Evolutionary conservation across 2,888 invertebrate genomes (phyloP), one percentile per base, ranked within the genome.

Genomic region (Meliscaeva auricollis): DNA sequence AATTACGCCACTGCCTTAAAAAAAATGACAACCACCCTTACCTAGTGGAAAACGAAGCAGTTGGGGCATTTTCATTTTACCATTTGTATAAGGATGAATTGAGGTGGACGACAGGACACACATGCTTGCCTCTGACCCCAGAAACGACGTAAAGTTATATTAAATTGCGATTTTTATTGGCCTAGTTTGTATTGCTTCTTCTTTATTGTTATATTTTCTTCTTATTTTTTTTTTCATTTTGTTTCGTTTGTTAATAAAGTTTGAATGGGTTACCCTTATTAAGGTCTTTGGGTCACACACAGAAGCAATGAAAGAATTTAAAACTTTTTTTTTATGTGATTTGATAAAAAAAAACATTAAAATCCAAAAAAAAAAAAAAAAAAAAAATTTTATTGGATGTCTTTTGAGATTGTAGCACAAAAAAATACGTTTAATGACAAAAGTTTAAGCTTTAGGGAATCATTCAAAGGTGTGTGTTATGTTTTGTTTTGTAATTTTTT

Each of bases 111-210:
- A 13, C 35, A 50, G n/a, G 6, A 44, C 41, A 64, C 78, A 83
- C 74, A 83, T 74, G 74, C 60, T 75, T 46, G 32, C 54, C 32
- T 46, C 32, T 79, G 66, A 79, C 66, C 84, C 75, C 50, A 58
- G 22, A 44, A 72, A 60, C 58, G 70, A 60, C 68, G 2, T 4
- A 68, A 75, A 79, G 84, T 79, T 79, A 76, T 79, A 79, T 79
- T 79, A 75, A 75, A 84, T 79, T 75, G 70, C 62, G 38, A 60
- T 50, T 74, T 84, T 84, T 84, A 79, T 84, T 79, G 30, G 79
- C 50, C 66, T 72, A 75, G 79, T 84, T 79, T 66, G 48, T 66
- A 48, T 48, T 32, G 48, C 48, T 66, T 60, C 60, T 22, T 35
- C 6, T 56, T 56, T 56, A 56, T 56, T 35, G 56, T 56, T 56